Conservation (phyloP, 2,113 vertebrate species). For the Gymnogyps californianus region DNA sequence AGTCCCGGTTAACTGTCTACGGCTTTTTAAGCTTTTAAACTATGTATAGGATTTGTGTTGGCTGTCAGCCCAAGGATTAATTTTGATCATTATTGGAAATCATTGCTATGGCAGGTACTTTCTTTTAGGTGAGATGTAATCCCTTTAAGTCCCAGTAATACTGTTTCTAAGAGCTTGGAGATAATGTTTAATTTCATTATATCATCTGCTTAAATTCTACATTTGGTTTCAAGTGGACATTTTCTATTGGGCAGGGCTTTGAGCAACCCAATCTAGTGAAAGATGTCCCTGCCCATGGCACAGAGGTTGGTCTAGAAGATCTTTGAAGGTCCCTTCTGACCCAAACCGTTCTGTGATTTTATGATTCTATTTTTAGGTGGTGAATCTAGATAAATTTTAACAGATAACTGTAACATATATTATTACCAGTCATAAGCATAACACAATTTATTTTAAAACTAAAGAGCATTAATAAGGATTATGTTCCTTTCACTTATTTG, state of each 20-base stretch:
- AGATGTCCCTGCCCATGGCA: neutral
- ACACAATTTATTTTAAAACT: neutral
- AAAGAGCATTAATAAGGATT: neutral
- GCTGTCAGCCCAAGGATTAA: constrained; percentile 17
- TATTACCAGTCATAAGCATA: neutral
- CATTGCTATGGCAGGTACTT: neutral
- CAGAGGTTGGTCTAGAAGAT: neutral
- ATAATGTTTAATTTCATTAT: neutral
- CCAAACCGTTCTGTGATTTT: neutral
- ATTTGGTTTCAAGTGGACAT: neutral
- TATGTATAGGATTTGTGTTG: neutral
- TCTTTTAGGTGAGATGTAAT: constrained; percentile 16
- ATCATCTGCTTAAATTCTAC: neutral
- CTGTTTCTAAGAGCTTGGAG: neutral
- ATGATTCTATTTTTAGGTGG: neutral
- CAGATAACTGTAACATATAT: neutral
- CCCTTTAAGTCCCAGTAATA: neutral
- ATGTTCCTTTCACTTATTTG: neutral
- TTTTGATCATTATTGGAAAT: constrained; percentile 30
- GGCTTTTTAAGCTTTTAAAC: neutral
- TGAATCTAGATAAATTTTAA: neutral
- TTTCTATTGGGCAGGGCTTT: neutral
- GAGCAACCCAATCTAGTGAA: neutral
- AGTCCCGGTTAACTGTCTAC: neutral
- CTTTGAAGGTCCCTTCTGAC: neutral